phyloP scores from a whole-genome alignment of 2,888 invertebrate species.

The Drosophila monieri region DNA sequence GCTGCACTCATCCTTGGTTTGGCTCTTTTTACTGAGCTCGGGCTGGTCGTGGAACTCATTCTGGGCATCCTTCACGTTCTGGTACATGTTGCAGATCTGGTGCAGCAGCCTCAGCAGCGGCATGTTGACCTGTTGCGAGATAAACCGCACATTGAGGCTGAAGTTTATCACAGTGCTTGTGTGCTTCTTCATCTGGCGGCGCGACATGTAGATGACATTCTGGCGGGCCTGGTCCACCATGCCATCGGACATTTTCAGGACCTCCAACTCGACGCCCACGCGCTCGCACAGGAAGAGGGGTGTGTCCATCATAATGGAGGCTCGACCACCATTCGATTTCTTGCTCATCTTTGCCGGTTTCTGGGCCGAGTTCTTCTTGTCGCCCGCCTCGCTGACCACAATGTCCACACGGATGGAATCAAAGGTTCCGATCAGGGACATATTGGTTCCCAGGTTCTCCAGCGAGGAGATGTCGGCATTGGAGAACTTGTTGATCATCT shows the following conservation, averaged over 20 bases:
- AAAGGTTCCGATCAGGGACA: constrained; percentile 92
- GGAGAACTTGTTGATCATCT: constrained; percentile 86
- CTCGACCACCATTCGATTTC: constrained; percentile 75
- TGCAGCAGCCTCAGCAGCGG: constrained; percentile 95
- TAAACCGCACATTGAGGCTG: constrained; percentile 93
- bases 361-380: constrained; percentile 84
- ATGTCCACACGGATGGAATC: constrained; percentile 96
- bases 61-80: constrained; percentile 97
- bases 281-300: constrained; percentile 97
- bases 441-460: constrained; percentile 94
- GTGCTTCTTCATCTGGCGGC: constrained; percentile 94
- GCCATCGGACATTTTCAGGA: constrained; percentile 95
- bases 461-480: constrained; percentile 88
- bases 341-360: constrained; percentile 76
- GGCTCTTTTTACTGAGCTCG: constrained; percentile 82
- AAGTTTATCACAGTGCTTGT: constrained; percentile 96
- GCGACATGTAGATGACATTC: constrained; percentile 93
- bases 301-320: constrained; percentile 82
- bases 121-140: constrained; percentile 98
- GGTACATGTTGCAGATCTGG: constrained; percentile 98
- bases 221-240: constrained; percentile 93
- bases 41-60: constrained; percentile 92
- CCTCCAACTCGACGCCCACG: constrained; percentile 94
- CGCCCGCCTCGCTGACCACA: constrained; percentile 94
- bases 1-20: constrained; percentile 87